Conservation (phyloP, 2,888 invertebrate genomes). For the Horisme vitalbata region DNA sequence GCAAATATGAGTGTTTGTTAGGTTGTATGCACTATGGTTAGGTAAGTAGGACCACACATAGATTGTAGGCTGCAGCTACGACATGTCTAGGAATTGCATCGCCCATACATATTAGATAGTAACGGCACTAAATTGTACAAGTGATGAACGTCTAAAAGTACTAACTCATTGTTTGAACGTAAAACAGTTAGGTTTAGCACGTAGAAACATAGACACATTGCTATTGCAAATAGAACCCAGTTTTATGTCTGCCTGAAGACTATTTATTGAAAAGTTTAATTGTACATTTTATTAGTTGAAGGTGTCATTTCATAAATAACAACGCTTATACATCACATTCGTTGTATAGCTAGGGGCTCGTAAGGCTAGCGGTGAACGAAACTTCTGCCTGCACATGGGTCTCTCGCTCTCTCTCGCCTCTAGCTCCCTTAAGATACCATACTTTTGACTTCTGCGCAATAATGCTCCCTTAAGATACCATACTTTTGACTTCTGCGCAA, state of each 20-base stretch:
- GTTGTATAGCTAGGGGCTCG: too few species aligned
- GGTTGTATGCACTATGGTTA: slow-evolving; percentile 38
- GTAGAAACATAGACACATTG: too few species aligned
- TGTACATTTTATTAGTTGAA: not conserved
- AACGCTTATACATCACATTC: too few species aligned
- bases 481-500: too few species aligned
- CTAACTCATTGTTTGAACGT: slow-evolving; percentile 19
- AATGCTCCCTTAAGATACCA: too few species aligned
- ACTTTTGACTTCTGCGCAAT: too few species aligned
- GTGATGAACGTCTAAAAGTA: slow-evolving; percentile 10
- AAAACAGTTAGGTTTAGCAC: slow-evolving; percentile 29
- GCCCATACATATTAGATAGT: too few species aligned
- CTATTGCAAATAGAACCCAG: slow-evolving; percentile 20
- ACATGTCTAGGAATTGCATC: slow-evolving; percentile 41
- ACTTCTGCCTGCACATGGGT: too few species aligned
- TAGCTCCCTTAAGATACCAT: too few species aligned
- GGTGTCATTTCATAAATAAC: not conserved
- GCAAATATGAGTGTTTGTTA: slow-evolving; percentile 36
- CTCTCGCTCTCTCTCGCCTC: too few species aligned
- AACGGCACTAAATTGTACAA: slow-evolving; percentile 30
- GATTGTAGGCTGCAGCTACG: slow-evolving; percentile 13
- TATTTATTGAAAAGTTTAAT: not conserved
- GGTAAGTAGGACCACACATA: slow-evolving; percentile 52
- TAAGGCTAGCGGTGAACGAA: too few species aligned
- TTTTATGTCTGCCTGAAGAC: slow-evolving; percentile 5